phyloP scores from a whole-genome alignment of 2,797 vertebrate species.

The Morelia viridis region DNA sequence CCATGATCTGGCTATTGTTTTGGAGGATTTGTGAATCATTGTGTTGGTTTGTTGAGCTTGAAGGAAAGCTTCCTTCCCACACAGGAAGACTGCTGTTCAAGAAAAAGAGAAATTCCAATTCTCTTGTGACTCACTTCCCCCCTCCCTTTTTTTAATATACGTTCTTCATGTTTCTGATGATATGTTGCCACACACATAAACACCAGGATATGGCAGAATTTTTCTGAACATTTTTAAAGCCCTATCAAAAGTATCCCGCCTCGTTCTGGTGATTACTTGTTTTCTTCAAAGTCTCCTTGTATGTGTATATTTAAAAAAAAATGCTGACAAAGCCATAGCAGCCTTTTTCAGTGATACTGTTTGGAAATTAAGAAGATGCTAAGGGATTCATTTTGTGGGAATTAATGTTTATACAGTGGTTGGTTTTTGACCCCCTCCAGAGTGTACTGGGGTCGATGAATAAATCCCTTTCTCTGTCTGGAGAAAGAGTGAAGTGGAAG shows the following conservation, averaged over 20 bases:
- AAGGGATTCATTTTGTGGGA: neutral
- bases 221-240: neutral
- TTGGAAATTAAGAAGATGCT: neutral
- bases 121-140: too few species aligned
- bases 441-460: neutral
- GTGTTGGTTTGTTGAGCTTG: constrained; percentile 43
- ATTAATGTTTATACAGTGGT: neutral
- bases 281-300: neutral
- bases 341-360: neutral
- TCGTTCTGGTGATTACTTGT: neutral
- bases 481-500: neutral
- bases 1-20: constrained; percentile 36
- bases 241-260: neutral
- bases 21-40: constrained; percentile 37
- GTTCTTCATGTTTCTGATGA: too few species aligned
- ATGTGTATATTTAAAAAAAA: neutral
- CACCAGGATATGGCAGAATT: neutral
- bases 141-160: too few species aligned
- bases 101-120: neutral
- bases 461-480: neutral
- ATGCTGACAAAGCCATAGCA: neutral
- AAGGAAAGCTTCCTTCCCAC: constrained; percentile 34
- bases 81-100: neutral
- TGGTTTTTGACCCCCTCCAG: neutral
- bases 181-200: constrained; percentile 22